Evolutionary conservation across 2,113 vertebrate species (phyloP), one percentile per base, ranked within the genome.

Genomic region (Ceuthmochares aereus): DNA sequence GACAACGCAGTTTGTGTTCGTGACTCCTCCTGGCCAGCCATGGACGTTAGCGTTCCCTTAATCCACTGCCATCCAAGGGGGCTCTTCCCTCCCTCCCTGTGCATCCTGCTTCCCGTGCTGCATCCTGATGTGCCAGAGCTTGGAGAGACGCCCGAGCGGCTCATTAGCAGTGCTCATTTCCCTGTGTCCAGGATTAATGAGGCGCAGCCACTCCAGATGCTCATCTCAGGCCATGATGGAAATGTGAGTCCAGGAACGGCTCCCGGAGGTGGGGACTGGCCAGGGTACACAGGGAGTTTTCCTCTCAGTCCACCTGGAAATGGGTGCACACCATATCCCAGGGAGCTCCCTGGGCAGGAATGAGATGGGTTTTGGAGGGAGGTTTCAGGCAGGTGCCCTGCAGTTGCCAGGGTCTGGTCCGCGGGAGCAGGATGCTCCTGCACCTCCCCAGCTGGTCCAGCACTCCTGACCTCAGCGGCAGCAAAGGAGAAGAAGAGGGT

Each of bases 91-190:
- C 66, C 82, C 77, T 43, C 40, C 12, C 58, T 2, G 51, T 3
- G 5, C 2, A 10, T 72, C 87, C 93, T 93, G 80, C 89, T 92
- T 84, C 87, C 91, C 20, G 1, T 5, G 4, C 84, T 54, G 70
- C 90, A 78, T 93, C 96, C 92, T 86, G 88, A 60, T 95, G 95
- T 93, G 90, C 94, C 96, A 91, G 90, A 93, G 95, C 94, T 93
- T 95, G 96, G 95, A 95, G 89, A 73, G 80, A 4, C 87, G 96
- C 96, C 96, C 32, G 2, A 92, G 90, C 3, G 0, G 54, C 92
- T 97, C 86, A 84, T 96, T 95, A 96, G 90, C 93, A 68, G 79
- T 23, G 37, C 92, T 96, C 92, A 79, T 96, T 96, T 96, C 94
- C 96, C 94, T 69, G 77, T 42, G 94, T 89, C 95, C 92, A 34